These are phyloP conservation scores for Lypha dubia DNA, from an alignment of 2,888 invertebrate species.

Conservation along the genomic window DNA sequence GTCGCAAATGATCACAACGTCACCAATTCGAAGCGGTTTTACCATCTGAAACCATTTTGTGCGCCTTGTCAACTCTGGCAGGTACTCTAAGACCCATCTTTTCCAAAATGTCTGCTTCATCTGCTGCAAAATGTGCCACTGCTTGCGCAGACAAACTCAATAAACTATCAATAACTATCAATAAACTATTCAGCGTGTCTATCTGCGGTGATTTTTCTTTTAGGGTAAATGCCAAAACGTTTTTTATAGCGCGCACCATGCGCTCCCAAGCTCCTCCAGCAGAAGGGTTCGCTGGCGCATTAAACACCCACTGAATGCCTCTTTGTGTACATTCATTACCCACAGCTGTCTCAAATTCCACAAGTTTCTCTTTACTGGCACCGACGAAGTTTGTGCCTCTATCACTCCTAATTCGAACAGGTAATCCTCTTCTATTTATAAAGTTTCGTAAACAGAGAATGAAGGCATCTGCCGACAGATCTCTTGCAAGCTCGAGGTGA, in stretches of 20 bases:
- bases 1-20: neutral
- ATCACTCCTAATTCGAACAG: conserved; percentile 61
- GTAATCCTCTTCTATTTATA: conserved; percentile 60
- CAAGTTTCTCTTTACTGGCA: conserved; percentile 47
- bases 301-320: no score
- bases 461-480: conserved; percentile 47
- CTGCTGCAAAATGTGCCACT: neutral
- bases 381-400: conserved; percentile 60
- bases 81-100: no score
- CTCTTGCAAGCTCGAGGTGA: conserved; percentile 24
- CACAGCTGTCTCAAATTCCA: neutral
- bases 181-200: no score
- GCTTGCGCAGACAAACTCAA: neutral
- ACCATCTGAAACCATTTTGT: no score
- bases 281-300: no score
- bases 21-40: neutral
- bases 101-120: neutral
- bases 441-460: conserved; percentile 67
- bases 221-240: no score
- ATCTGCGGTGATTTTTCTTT: no score
- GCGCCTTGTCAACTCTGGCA: no score
- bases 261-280: no score
- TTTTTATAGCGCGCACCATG: no score
- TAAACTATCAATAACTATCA: no score
- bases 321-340: no score